These are phyloP conservation scores for Mixornis gularis DNA, from an alignment of 2,113 vertebrate genomes.

Conservation along the genomic window DNA sequence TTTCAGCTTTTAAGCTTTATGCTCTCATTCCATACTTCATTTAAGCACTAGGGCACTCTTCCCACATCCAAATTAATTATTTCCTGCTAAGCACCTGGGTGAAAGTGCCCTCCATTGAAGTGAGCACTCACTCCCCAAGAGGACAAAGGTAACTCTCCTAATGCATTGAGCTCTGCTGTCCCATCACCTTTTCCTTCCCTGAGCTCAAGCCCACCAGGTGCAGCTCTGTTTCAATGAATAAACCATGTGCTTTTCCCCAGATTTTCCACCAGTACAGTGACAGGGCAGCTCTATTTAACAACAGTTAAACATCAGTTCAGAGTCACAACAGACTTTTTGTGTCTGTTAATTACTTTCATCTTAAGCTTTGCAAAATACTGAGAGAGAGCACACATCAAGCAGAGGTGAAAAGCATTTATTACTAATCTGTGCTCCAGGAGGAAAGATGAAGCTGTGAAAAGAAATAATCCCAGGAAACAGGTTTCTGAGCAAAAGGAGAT, in stretches of 20 bases:
- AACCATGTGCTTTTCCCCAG: background rate
- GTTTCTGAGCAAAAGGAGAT: background rate
- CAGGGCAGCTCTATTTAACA: background rate
- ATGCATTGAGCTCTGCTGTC: accelerated
- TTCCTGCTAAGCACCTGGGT: background rate
- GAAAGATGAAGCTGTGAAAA: background rate
- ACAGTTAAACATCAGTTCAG: background rate
- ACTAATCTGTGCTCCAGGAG: background rate
- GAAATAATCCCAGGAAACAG: background rate
- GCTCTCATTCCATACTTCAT: accelerated
- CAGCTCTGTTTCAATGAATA: background rate
- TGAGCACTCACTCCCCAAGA: background rate
- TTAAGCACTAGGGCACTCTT: background rate
- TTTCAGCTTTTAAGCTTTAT: background rate
- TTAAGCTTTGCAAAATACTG: background rate
- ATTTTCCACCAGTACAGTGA: background rate
- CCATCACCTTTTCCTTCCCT: background rate
- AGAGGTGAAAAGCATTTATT: background rate
- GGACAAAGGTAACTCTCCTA: background rate
- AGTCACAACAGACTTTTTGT: background rate
- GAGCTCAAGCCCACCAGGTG: background rate
- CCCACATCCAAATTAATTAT: background rate
- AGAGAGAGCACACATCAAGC: background rate
- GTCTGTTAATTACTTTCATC: background rate
- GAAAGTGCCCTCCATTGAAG: background rate